phyloP scores from a whole-genome alignment of 2,797 vertebrate genomes.

The Hydrophis major region DNA sequence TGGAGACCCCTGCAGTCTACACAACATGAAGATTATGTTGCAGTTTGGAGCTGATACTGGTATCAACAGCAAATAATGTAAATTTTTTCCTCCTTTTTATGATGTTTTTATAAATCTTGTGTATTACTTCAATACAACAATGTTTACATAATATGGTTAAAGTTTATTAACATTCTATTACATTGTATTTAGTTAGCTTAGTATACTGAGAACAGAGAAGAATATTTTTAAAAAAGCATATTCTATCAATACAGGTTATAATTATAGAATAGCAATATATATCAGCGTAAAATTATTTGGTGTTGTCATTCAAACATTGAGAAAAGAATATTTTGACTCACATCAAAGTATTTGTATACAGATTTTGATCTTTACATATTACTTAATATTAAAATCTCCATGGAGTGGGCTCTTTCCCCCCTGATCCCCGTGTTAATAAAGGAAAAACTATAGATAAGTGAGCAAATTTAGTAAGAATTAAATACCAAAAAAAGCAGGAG shows the following conservation, averaged over 20 bases:
- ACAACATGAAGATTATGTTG: neutral
- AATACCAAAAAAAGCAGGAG: neutral
- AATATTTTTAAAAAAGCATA: neutral
- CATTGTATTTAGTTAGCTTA: neutral
- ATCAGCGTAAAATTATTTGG: neutral
- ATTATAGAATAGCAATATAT: neutral
- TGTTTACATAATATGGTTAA: neutral
- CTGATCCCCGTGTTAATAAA: neutral
- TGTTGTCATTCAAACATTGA: neutral
- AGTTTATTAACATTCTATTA: neutral
- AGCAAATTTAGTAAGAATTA: neutral
- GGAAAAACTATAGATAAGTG: neutral
- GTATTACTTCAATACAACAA: too few species aligned
- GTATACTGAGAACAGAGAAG: neutral
- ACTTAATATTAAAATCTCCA: neutral
- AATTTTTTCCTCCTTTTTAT: neutral
- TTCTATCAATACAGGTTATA: neutral
- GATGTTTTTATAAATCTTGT: neutral
- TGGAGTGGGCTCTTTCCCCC: neutral
- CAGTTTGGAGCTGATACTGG: neutral
- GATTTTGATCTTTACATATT: neutral
- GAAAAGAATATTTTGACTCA: neutral
- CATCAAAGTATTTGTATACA: neutral
- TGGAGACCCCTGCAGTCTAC: neutral
- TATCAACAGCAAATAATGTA: neutral